These are phyloP conservation scores for Amorpha juglandis DNA, from an alignment of 2,888 invertebrate species.

Conservation along the genomic window DNA sequence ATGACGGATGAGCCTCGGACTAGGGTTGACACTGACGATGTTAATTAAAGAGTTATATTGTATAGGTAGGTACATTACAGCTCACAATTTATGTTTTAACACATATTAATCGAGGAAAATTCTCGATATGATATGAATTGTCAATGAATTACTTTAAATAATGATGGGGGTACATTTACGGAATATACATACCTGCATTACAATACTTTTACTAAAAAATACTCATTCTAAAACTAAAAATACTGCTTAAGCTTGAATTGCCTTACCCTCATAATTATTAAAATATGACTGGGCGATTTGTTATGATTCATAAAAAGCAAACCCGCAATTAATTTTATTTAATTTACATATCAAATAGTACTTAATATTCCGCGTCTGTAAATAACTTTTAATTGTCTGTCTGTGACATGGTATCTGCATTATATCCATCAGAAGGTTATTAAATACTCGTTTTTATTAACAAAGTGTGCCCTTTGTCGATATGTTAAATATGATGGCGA, in stretches of 20 bases:
- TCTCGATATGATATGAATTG: too few relatives aligned
- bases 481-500: constrained; percentile 17
- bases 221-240: too few relatives aligned
- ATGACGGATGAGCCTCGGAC: constrained; percentile 15
- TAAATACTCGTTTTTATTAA: constrained; percentile 1
- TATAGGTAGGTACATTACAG: neutral
- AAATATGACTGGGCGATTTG: too few relatives aligned
- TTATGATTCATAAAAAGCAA: too few relatives aligned
- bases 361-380: neutral
- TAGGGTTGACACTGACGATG: constrained; percentile 14
- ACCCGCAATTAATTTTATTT: neutral
- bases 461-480: constrained; percentile 15
- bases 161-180: too few relatives aligned
- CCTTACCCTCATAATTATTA: too few relatives aligned
- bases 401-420: neutral
- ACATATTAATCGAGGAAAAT: neutral
- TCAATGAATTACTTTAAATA: too few relatives aligned
- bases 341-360: neutral
- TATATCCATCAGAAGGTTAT: neutral
- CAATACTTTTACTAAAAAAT: too few relatives aligned
- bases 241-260: too few relatives aligned
- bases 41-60: constrained; percentile 6
- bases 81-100: neutral
- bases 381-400: constrained; percentile 1
- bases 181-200: too few relatives aligned